A percentile compares a stretch with the other conserved stretches of the same genome.
These are phyloP conservation scores for Chloroclystis v-ata DNA, from an alignment of 2,888 invertebrate species.

Conservation along the genomic window DNA sequence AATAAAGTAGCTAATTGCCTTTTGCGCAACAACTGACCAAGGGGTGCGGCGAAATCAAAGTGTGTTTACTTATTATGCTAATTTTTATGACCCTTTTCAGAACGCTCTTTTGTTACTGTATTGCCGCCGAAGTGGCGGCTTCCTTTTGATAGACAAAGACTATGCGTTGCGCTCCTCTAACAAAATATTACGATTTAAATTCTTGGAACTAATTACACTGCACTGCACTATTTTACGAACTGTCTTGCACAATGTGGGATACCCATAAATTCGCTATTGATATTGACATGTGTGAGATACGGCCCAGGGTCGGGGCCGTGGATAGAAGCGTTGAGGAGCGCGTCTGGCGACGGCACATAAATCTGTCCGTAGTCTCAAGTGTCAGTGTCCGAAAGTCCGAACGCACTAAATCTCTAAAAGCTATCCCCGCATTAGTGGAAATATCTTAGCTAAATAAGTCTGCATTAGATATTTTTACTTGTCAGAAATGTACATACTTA, in stretches of 20 bases:
- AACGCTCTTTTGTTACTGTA: too few species aligned
- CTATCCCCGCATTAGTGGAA: constrained; percentile 35
- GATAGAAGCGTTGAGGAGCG: constrained; percentile 33
- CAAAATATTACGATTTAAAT: too few species aligned
- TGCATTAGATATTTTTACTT: constrained; percentile 3
- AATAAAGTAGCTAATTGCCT: too few species aligned
- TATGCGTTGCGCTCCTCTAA: too few species aligned
- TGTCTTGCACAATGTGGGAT: constrained; percentile 19
- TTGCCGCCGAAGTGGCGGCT: too few species aligned
- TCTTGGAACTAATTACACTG: too few species aligned
- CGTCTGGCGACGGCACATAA: constrained; percentile 48
- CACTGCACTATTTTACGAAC: too few species aligned
- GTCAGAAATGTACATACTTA: background rate
- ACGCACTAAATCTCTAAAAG: constrained; percentile 46
- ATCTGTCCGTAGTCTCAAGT: constrained; percentile 44
- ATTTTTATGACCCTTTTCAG: too few species aligned
- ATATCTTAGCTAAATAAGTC: constrained; percentile 7
- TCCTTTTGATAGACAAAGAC: too few species aligned
- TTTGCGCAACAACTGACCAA: too few species aligned
- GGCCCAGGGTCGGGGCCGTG: constrained; percentile 18
- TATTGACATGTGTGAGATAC: constrained; percentile 24
- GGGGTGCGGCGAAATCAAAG: too few species aligned
- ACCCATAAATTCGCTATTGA: constrained; percentile 29
- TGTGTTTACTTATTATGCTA: too few species aligned
- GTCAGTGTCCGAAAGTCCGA: constrained; percentile 38